Evolutionary conservation across 2,113 vertebrate species (phyloP), one percentile per base, ranked within the genome.

Genomic region (Chloebia gouldiae): DNA sequence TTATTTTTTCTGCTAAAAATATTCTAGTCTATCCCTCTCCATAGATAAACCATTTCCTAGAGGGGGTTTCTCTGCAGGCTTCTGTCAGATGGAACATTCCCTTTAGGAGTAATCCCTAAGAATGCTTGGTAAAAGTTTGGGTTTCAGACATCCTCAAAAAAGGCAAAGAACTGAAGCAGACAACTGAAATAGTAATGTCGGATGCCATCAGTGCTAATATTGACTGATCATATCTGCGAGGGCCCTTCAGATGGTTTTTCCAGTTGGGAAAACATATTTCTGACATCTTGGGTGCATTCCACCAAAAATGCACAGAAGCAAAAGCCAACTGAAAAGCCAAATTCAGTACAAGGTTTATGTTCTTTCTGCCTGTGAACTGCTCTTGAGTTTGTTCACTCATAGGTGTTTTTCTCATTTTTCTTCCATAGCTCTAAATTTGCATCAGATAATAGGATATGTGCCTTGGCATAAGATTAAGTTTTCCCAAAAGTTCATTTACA

Each of bases 401-500:
- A 31, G 63, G 8, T 56, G 22, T 68, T 90, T 81, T 69, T 92
- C 78, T 80, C 14, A 14, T 64, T 92, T 88, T 71, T 93, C 68
- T 84, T 90, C 80, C 50, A 50, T 78, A 84, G 50, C 56, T 97
- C 86, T 96, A 87, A 95, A 85, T 94, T 95, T 92, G 42, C n/a
- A 37, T 92, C 78, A 68, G 60, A 28, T 94, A 92, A 95, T 70
- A 88, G 78, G 65, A 75, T 60, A 66, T 81, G n/a, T 91, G 86
- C 56, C 42, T 96, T 96, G 88, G 61, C 86, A 56, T 90, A 87
- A 96, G 78, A 95, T 79, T 88, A 66, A 90, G 25, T 90, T 96
- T 94, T 91, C 88, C 84, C 77, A 75, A 81, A 96, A 96, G 85
- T 80, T 87, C 73, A 68, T 92, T 93, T 93, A 73, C 80, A 96